phyloP scores from a whole-genome alignment of 2,888 invertebrate genomes.

The Rutpela maculata region DNA sequence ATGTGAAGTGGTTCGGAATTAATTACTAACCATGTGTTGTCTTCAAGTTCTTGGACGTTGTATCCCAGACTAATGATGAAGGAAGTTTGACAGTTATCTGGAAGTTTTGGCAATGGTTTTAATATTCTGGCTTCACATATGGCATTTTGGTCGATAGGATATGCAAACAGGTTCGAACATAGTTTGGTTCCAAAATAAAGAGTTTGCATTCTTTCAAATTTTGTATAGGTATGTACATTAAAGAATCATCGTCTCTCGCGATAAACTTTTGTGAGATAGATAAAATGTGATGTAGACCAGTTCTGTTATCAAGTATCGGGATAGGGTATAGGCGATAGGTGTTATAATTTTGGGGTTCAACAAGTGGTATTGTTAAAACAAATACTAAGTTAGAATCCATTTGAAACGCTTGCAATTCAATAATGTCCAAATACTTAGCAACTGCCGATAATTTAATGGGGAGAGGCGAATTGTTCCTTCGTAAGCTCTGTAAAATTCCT shows the following conservation, averaged over 20 bases:
- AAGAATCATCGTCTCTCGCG: slow-evolving; percentile 5
- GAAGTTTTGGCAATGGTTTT: not conserved
- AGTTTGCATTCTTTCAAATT: not conserved
- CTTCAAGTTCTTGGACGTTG: not conserved
- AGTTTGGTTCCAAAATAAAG: not conserved
- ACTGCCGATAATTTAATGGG: not conserved
- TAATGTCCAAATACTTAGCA: not conserved
- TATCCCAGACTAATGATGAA: not conserved
- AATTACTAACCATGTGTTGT: not conserved
- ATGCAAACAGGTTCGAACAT: not conserved
- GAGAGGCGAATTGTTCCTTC: not conserved
- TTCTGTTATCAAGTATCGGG: slow-evolving; percentile 10
- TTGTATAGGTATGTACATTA: not conserved
- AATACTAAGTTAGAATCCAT: not conserved
- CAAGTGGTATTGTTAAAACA: not conserved
- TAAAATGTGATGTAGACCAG: slow-evolving; percentile 15
- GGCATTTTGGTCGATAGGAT: not conserved
- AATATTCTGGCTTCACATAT: not conserved
- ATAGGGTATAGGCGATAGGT: not conserved
- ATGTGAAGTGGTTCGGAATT: not conserved
- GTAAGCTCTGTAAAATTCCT: not conserved
- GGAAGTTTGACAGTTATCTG: not conserved
- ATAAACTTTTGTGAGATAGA: slow-evolving; percentile 11
- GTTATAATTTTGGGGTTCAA: not conserved
- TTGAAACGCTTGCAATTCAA: not conserved